phyloP scores from a whole-genome alignment of 2,113 vertebrate genomes.

The Candoia aspera region DNA sequence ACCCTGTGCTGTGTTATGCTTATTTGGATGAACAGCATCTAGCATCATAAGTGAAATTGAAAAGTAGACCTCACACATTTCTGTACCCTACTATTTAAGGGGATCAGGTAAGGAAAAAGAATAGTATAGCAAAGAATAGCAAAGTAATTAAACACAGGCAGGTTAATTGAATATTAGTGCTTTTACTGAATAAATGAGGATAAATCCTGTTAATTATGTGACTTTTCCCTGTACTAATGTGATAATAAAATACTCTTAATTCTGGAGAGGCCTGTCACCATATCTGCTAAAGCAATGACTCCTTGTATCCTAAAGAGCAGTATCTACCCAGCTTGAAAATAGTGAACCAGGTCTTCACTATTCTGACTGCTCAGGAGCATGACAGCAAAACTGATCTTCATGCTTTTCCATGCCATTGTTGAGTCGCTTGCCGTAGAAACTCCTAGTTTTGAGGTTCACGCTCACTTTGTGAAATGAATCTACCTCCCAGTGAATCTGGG shows the following conservation, averaged over 20 bases:
- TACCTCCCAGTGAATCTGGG: not conserved
- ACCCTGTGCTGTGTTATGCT: slow-evolving; percentile 38
- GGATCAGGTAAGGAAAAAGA: slow-evolving; percentile 30
- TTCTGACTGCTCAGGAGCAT: not conserved
- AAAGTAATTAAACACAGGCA: slow-evolving; percentile 70
- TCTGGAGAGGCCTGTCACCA: slow-evolving; percentile 65
- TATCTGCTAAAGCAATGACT: slow-evolving; percentile 63
- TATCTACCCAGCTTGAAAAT: slow-evolving; percentile 39
- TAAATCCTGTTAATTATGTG: slow-evolving; percentile 75
- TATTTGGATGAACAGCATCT: slow-evolving; percentile 57
- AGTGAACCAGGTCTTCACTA: slow-evolving; percentile 45
- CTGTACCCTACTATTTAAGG: slow-evolving; percentile 33
- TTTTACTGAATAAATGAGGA: slow-evolving; percentile 70
- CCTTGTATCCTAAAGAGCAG: slow-evolving; percentile 55
- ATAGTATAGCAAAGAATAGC: slow-evolving; percentile 51
- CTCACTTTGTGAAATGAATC: not conserved
- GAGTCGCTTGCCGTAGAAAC: not conserved
- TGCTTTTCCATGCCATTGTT: not conserved
- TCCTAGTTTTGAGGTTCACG: not conserved
- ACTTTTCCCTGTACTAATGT: slow-evolving; percentile 65
- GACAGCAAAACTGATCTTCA: not conserved
- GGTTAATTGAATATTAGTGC: slow-evolving; percentile 54
- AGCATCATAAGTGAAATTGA: slow-evolving; percentile 51
- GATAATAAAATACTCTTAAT: slow-evolving; percentile 69
- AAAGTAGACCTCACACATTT: slow-evolving; percentile 54